Evolutionary conservation across 1,140 invertebrate genomes (phyloP).

Genomic region (Papilio dardanus): DNA sequence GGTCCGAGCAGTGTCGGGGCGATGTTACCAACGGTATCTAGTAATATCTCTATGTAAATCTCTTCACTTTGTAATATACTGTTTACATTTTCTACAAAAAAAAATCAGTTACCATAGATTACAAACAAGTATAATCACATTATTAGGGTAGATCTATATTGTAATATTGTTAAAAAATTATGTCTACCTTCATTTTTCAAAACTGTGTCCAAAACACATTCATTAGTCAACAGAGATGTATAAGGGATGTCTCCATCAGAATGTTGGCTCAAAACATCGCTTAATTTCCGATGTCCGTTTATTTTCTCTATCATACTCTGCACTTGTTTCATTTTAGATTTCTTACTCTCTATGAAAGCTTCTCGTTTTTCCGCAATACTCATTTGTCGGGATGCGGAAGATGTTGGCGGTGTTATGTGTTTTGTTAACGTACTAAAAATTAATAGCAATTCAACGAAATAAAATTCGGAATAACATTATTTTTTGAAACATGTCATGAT

Average conservation of each 20-base stretch:
- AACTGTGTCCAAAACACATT: conserved; percentile 62
- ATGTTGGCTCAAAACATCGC: conserved; percentile 61
- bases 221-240: conserved; percentile 71
- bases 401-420: conserved; percentile 79
- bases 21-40: conserved; percentile 76
- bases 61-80: conserved; percentile 79
- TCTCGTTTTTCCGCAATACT: conserved; percentile 60
- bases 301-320: conserved; percentile 69
- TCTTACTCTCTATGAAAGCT: conserved; percentile 68
- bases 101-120: too few species aligned
- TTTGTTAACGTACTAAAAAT: conserved; percentile 77
- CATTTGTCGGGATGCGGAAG: conserved; percentile 56
- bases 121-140: too few species aligned
- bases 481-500: too few species aligned
- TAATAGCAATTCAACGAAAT: too few species aligned
- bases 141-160: too few species aligned
- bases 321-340: conserved; percentile 73
- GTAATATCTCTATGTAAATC: conserved; percentile 78
- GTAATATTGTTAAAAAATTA: not conserved
- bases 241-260: conserved; percentile 78
- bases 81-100: conserved; percentile 73
- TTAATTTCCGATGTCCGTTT: conserved; percentile 64
- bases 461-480: too few species aligned
- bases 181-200: conserved; percentile 66
- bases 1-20: conserved; percentile 68